A percentile compares a stretch with the other conserved stretches of the same genome.
phyloP scores from a whole-genome alignment of 2,888 invertebrate species.

The Cerceris rybyensis region DNA sequence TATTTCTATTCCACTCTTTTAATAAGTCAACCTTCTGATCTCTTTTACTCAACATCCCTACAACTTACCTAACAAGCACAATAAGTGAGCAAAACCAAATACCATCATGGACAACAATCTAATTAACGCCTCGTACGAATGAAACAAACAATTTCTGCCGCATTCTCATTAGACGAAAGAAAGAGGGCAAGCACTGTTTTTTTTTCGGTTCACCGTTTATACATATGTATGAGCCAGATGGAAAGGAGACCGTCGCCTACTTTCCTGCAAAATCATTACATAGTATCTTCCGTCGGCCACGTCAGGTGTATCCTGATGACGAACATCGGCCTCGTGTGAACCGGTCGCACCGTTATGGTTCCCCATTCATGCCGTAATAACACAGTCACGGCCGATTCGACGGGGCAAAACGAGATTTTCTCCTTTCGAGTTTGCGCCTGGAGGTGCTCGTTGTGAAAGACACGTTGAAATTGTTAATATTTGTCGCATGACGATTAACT shows the following conservation, averaged over 20 bases:
- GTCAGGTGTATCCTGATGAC: slow-evolving; percentile 55
- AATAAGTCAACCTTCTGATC: too few species aligned
- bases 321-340: slow-evolving; percentile 53
- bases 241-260: slow-evolving; percentile 53
- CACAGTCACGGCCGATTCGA: slow-evolving; percentile 27
- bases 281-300: slow-evolving; percentile 16
- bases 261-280: slow-evolving; percentile 41
- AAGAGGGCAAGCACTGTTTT: slow-evolving; percentile 12
- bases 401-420: not conserved
- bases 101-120: too few species aligned
- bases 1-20: too few species aligned
- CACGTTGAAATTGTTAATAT: too few species aligned
- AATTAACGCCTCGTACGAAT: too few species aligned
- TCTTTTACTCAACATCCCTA: too few species aligned
- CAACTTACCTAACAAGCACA: too few species aligned
- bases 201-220: slow-evolving; percentile 24
- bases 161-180: not conserved
- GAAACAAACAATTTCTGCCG: too few species aligned
- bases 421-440: not conserved
- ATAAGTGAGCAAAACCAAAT: too few species aligned
- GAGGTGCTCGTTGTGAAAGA: not conserved
- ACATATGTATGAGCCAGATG: slow-evolving; percentile 26
- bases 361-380: slow-evolving; percentile 50
- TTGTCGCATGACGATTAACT: too few species aligned
- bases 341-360: slow-evolving; percentile 60